Evolutionary conservation across 2,113 vertebrate species (phyloP).

Genomic region (Amphilophus citrinellus): DNA sequence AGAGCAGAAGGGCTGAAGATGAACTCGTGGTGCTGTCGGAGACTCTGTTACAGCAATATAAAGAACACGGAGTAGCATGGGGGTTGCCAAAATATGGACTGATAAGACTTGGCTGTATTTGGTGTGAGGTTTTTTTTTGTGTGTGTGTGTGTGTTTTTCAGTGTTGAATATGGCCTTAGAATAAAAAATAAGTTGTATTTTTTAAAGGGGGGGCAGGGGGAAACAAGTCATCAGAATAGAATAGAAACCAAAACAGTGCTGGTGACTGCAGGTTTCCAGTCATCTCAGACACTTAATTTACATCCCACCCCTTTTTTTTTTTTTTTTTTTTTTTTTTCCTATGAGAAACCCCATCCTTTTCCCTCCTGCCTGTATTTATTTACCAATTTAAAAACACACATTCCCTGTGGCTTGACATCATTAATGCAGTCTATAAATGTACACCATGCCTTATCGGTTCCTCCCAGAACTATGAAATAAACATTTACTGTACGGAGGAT

Average conservation of each 20-base stretch:
- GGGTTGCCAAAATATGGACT: conserved; percentile 5
- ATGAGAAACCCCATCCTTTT: conserved; percentile 12
- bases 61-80: not conserved
- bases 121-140: conserved; percentile 36
- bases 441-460: conserved; percentile 71
- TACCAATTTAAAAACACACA: conserved; percentile 55
- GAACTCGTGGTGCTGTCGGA: not conserved
- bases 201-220: not conserved
- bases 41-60: not conserved
- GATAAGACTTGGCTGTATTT: conserved; percentile 17
- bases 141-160: conserved; percentile 13
- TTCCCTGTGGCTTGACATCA: conserved; percentile 74
- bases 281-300: conserved; percentile 57
- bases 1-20: not conserved
- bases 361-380: conserved; percentile 75
- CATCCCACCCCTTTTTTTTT: not conserved
- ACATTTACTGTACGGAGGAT: conserved; percentile 62
- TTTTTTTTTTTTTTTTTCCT: conserved; percentile 39
- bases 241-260: conserved; percentile 70
- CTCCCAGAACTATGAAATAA: conserved; percentile 43
- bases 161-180: conserved; percentile 60
- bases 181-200: conserved; percentile 29
- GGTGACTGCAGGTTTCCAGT: conserved; percentile 85
- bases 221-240: not conserved
- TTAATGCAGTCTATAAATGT: conserved; percentile 64